These are phyloP conservation scores for Solenopsis fugax DNA, from an alignment of 1,140 invertebrate species.

Conservation along the genomic window DNA sequence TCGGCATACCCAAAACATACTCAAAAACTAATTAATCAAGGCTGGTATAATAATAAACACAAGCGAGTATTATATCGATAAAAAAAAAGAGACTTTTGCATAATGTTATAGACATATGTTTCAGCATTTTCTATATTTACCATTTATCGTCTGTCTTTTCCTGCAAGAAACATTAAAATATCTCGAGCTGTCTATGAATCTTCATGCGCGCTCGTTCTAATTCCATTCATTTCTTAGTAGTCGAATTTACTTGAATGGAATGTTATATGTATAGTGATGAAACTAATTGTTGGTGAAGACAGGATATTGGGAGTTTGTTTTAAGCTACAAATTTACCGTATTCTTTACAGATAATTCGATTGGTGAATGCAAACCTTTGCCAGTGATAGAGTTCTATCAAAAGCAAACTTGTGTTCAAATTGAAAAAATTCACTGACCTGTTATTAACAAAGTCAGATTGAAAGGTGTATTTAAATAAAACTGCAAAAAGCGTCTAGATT, in stretches of 20 bases:
- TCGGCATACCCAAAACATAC: background rate
- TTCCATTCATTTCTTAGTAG: slow-evolving; percentile 32
- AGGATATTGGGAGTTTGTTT: too few species aligned
- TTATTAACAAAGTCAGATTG: too few species aligned
- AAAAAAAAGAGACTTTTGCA: background rate
- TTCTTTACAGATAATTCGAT: too few species aligned
- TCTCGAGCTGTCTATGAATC: background rate
- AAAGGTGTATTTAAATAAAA: too few species aligned
- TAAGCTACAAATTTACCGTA: too few species aligned
- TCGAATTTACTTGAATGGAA: background rate
- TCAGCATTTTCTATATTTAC: slow-evolving; percentile 15
- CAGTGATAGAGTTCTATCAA: too few species aligned
- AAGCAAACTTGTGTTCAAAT: too few species aligned
- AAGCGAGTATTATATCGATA: background rate
- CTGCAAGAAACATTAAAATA: background rate
- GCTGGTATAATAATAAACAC: background rate
- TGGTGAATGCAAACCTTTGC: too few species aligned
- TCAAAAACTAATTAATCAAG: slow-evolving; percentile 6
- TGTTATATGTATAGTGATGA: background rate
- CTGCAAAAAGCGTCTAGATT: too few species aligned
- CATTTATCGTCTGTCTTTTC: background rate
- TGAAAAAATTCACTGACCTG: too few species aligned
- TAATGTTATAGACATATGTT: background rate
- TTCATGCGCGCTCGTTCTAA: background rate
- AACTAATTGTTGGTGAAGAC: too few species aligned